Base-by-base conservation (phyloP, 2,888 invertebrate genomes). In the Beris morrisii region DNA sequence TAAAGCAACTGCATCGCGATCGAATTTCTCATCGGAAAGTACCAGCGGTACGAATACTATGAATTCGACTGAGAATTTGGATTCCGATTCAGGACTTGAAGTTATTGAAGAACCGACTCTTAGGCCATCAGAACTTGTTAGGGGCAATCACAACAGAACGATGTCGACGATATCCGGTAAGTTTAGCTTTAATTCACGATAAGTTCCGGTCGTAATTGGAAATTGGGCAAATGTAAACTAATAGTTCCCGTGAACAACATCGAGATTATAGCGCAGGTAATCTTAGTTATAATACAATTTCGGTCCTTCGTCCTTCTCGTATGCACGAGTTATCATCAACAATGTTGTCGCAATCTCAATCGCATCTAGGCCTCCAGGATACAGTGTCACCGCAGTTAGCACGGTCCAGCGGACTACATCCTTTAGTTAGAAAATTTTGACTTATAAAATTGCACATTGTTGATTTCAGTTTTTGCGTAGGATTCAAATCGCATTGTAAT, bases 51-150 rank as follows among this genome's bases (percentile, higher is more conserved):
- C 43, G 12, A 72, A 73, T 56, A 56, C 64, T 6, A 72, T 71
- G 66, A 70, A 71, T 59, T 65, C 71, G 15, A 72, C 71, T 11
- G 70, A 72, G 12, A 44, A 67, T 28, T 64, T 69, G 44, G 81
- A 81, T 70, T 81, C 81, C 0, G 81, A 81, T 72, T 81, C 80
- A 0, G 81, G 82, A 11, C 79, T 85, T 30, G 87, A 84, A 59
- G 86, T 88, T 52, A 76, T 88, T 4, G 89, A 88, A 72, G 89
- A 89, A 75, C 88, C 88, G 0, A 88, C 87, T 9, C 75, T 89
- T 11, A 83, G 84, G 70, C 88, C 88, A 12, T 87, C 88, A 0
- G 88, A 88, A 69, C 78, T 89, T 54, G 84, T 85, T 69, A 85
- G 84, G 57, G 84, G 85, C 64, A 83, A 84, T 77, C 83, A 84